phyloP scores from a whole-genome alignment of 1,140 invertebrate species.

The Eupristina koningsbergeri region DNA sequence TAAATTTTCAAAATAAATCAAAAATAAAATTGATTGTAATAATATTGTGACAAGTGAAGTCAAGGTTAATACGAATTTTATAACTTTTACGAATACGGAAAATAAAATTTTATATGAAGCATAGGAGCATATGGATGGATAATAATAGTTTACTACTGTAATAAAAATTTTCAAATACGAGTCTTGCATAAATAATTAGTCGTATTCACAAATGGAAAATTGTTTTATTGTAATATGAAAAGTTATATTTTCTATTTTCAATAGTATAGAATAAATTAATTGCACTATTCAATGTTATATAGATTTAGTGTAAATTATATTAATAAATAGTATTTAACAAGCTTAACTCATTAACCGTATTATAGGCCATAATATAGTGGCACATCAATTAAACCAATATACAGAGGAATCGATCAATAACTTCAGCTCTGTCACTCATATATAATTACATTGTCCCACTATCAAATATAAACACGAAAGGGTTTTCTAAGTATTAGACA shows the following conservation, averaged over 20 bases:
- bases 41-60: neutral
- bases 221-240: neutral
- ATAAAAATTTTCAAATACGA: neutral
- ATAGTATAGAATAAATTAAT: neutral
- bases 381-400: neutral
- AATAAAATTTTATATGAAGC: neutral
- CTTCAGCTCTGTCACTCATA: neutral
- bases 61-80: no score
- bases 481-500: neutral
- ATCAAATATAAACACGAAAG: neutral
- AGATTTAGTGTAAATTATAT: neutral
- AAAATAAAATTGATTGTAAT: no score
- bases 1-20: no score
- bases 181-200: neutral
- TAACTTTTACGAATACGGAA: neutral
- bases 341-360: neutral
- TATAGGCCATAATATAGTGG: neutral
- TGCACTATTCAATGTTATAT: neutral
- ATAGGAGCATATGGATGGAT: neutral
- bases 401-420: neutral
- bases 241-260: no score
- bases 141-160: neutral
- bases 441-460: neutral
- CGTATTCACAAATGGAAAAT: neutral
- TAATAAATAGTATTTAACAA: neutral